These are phyloP conservation scores for Darevskia nairensis DNA, from an alignment of 2,797 vertebrate species.

Conservation along the genomic window DNA sequence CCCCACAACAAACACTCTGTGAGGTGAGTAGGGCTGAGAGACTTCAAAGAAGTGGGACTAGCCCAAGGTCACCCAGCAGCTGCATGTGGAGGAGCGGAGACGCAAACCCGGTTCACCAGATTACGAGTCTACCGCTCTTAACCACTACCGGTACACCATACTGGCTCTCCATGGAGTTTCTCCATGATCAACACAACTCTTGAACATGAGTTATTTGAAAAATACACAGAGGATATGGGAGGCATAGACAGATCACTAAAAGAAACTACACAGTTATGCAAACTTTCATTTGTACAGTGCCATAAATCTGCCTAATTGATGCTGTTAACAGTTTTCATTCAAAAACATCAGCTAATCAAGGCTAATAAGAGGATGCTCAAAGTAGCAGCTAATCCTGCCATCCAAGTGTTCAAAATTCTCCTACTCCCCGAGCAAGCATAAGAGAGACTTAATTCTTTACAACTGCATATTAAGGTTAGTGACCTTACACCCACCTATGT, in stretches of 20 bases:
- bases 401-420: background rate
- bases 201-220: background rate
- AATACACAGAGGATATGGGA: background rate
- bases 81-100: no score
- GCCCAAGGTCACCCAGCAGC: no score
- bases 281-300: background rate
- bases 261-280: background rate
- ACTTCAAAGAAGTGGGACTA: no score
- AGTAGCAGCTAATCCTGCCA: background rate
- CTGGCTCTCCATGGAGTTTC: background rate
- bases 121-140: no score
- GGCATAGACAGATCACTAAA: background rate
- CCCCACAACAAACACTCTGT: no score
- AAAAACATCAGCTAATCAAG: background rate
- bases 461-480: background rate
- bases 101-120: no score
- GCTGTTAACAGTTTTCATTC: background rate
- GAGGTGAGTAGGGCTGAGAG: no score
- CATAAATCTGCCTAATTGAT: background rate
- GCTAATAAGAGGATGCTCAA: background rate
- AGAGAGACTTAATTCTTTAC: background rate
- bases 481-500: background rate
- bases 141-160: no score
- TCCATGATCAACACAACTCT: background rate
- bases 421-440: background rate